Percentiles rank a stretch among this genome's conserved stretches.
These are phyloP conservation scores for Stomorhina lunata DNA, from an alignment of 2,888 invertebrate species.

Conservation along the genomic window DNA sequence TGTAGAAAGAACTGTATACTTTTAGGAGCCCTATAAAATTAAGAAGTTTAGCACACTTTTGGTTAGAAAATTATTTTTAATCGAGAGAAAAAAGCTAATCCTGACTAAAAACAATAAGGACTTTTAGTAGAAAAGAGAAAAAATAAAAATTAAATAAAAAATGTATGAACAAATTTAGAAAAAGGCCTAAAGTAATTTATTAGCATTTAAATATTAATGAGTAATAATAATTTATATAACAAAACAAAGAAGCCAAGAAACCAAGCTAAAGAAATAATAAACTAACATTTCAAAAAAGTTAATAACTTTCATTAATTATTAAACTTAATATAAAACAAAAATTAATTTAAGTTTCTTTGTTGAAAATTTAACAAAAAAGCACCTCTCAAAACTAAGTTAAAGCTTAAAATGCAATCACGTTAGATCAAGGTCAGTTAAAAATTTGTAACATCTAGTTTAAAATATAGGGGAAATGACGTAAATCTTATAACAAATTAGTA, in stretches of 20 bases:
- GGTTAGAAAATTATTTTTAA: conserved; percentile 16
- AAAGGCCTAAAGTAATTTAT: too few relatives aligned
- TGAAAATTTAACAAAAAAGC: background rate
- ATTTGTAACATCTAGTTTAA: conserved; percentile 14
- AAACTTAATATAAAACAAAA: too few relatives aligned
- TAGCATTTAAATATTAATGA: too few relatives aligned
- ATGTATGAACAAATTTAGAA: too few relatives aligned
- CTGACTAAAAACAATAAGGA: conserved; percentile 9
- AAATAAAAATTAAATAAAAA: too few relatives aligned
- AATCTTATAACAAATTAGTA: background rate
- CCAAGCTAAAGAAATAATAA: background rate
- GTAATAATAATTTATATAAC: too few relatives aligned
- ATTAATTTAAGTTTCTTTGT: background rate
- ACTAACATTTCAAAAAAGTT: too few relatives aligned
- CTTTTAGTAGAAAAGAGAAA: too few relatives aligned
- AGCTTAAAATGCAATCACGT: background rate
- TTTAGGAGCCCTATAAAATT: background rate
- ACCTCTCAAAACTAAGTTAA: background rate
- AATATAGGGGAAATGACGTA: conserved; percentile 28
- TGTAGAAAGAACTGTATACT: conserved; percentile 9
- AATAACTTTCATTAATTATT: too few relatives aligned
- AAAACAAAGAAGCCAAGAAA: background rate
- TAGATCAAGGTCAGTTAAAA: conserved; percentile 7
- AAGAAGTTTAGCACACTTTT: conserved; percentile 49
- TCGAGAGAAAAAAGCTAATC: background rate